phyloP scores from a whole-genome alignment of 2,888 invertebrate species.

The Patella depressa region DNA sequence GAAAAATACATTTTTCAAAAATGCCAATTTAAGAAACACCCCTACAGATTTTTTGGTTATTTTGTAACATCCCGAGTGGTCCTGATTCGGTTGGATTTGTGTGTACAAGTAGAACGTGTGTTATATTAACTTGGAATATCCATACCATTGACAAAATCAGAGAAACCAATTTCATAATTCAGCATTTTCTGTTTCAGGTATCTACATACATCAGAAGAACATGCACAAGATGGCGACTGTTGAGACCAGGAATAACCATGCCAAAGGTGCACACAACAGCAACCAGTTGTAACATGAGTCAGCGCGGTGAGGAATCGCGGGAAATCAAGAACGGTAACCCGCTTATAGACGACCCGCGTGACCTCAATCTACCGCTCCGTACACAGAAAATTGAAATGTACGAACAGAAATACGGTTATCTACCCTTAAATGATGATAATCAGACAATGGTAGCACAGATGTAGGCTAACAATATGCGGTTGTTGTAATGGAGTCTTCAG shows the following conservation, averaged over 20 bases:
- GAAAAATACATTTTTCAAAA: too few species aligned
- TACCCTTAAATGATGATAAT: background rate
- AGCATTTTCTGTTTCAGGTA: constrained; percentile 14
- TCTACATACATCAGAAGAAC: constrained; percentile 16
- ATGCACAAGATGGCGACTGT: constrained; percentile 18
- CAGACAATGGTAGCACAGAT: background rate
- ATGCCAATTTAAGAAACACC: too few species aligned
- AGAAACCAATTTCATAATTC: too few species aligned
- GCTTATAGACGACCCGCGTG: background rate
- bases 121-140: too few species aligned
- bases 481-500: too few species aligned
- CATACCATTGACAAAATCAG: too few species aligned
- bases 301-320: background rate
- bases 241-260: constrained; percentile 16
- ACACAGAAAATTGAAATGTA: constrained; percentile 4
- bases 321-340: background rate
- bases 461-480: background rate
- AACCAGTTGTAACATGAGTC: constrained; percentile 16
- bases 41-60: too few species aligned
- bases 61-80: too few species aligned
- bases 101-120: too few species aligned
- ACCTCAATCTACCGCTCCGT: background rate
- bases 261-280: constrained; percentile 15
- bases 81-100: too few species aligned
- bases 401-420: background rate